A percentile compares a stretch with the other conserved stretches of the same genome.
Evolutionary conservation across 2,113 vertebrate species (phyloP).

Genomic region (Bufo bufo): DNA sequence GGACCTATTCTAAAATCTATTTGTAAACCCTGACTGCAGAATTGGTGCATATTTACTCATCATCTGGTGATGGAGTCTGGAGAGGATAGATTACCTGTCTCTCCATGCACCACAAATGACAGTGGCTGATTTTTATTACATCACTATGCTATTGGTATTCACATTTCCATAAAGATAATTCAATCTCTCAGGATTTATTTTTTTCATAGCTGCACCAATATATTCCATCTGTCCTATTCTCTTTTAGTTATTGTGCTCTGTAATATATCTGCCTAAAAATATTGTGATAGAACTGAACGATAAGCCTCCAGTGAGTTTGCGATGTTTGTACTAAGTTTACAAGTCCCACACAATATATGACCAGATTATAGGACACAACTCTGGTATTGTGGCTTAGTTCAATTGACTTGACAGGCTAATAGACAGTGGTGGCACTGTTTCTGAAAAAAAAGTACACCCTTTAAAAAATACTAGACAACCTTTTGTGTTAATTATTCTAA

Average conservation of each 20-base stretch:
- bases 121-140: conserved; percentile 16
- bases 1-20: neutral
- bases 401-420: too few species aligned
- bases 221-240: conserved; percentile 15
- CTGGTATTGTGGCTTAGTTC: too few species aligned
- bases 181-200: conserved; percentile 4
- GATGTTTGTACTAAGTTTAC: neutral
- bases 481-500: too few species aligned
- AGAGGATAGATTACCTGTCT: conserved; percentile 8
- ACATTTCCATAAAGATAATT: conserved; percentile 21
- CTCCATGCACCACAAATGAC: conserved; percentile 6
- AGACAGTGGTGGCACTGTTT: too few species aligned
- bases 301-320: neutral
- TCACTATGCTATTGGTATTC: conserved; percentile 23
- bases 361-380: neutral
- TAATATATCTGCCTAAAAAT: conserved; percentile 5
- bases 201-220: conserved; percentile 3
- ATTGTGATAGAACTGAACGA: conserved; percentile 12
- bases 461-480: too few species aligned
- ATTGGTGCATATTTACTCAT: conserved; percentile 8
- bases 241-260: neutral
- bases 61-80: neutral
- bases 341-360: neutral
- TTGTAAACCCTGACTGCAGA: conserved; percentile 2
- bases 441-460: too few species aligned